A percentile compares a stretch with the other conserved stretches of the same genome.
These are phyloP conservation scores for Calephelis perditalis DNA, from an alignment of 2,888 invertebrate genomes.

Conservation along the genomic window DNA sequence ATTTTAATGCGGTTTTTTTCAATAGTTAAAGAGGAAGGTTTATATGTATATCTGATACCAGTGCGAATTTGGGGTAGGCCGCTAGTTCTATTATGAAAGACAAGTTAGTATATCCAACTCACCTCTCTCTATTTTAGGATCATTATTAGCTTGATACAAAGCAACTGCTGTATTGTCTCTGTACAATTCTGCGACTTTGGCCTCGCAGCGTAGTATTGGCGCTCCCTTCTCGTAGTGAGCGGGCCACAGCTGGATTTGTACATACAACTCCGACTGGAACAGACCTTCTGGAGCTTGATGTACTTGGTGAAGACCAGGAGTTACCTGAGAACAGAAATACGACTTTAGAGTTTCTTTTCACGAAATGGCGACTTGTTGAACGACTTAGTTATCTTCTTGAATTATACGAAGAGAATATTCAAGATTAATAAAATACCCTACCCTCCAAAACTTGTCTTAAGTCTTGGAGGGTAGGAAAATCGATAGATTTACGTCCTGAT, in stretches of 20 bases:
- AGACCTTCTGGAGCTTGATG: conserved; percentile 68
- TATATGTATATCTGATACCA: no score
- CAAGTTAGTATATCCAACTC: conserved; percentile 31
- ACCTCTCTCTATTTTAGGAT: conserved; percentile 86
- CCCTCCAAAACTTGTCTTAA: no score
- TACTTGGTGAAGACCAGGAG: conserved; percentile 61
- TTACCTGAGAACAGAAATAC: conserved; percentile 44
- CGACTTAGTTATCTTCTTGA: no score
- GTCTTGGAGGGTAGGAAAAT: no score
- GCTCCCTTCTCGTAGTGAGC: conserved; percentile 82
- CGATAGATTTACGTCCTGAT: no score
- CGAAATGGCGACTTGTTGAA: no score
- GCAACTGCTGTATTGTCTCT: conserved; percentile 78
- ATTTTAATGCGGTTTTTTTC: no score
- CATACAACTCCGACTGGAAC: conserved; percentile 78
- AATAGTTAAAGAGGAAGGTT: no score
- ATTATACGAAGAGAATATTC: no score
- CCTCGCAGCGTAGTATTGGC: conserved; percentile 82
- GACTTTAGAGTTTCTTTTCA: not conserved
- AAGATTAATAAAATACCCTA: no score
- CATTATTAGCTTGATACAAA: conserved; percentile 80
- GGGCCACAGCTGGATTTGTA: conserved; percentile 79
- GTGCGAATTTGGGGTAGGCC: no score
- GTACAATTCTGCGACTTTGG: conserved; percentile 80
- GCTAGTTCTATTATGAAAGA: no score